Base-by-base conservation (phyloP, 2,888 invertebrate species). In the Limnephilus lunatus region DNA sequence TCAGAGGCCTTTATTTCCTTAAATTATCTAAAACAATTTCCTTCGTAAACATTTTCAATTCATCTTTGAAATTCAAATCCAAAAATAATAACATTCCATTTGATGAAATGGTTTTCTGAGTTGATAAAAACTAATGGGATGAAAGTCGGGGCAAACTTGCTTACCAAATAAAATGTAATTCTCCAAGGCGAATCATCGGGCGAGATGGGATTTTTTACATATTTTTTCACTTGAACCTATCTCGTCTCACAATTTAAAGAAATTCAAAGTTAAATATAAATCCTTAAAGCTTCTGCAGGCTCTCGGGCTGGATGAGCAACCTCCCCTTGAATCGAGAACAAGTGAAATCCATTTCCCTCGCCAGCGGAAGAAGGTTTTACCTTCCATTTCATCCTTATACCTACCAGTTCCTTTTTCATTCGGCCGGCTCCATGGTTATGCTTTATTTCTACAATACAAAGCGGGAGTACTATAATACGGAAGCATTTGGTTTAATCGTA, bases 221-320 rank as follows among this genome's bases (percentile, higher is more conserved):
- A 88, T 53, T 53, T 88, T 80, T 80, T 80, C 32, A 48, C 68
- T 25, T 14, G 25, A 88, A 88, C 80, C 80, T 15, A 68, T 32
- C 53, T 15, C 80, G 88, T 88, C 88, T 68, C 88, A 35, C 35
- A 89, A 89, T 81, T 88, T 88, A 87, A 87, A 91, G 85, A 80
- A 85, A 89, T 91, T 89, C 83, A 85, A 91, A 85, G 85, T 89
- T 81, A 91, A 91, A 91, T 91, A 89, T 85, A 91, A 91, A 91
- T 89, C 68, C 85, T 85, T 80, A 91, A 91, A 91, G 83, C 68
- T 68, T 85, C 68, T 11, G 25, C 85, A 85, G 39, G 31, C 89
- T 44, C 80, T 89, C 32, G 35, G 25, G n/a, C 81, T 53, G 90
- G 90, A 32, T 83, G 89, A 85, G 81, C 39, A 80, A 85, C 30